Evolutionary conservation across 2,888 invertebrate species (phyloP), one percentile per base, ranked within the genome.

Genomic region (Drosophila leonis): DNA sequence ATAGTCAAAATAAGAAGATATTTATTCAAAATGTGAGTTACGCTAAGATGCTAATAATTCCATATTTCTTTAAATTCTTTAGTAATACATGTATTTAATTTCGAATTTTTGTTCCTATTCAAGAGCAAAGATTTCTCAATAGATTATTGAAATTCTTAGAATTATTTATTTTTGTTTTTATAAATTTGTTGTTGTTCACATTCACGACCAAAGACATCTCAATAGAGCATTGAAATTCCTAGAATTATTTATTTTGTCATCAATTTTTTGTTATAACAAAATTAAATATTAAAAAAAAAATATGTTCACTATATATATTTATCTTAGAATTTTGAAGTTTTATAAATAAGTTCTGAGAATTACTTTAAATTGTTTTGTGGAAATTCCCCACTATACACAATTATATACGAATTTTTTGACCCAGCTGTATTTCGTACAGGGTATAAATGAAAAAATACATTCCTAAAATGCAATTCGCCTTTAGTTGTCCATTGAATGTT

Each of bases 381-480:
- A 49, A 13, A 51, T 20, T 18, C 8, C 12, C 1, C 20, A 8
- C 12, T 31, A 29, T 5, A 13, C 13, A 54, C 13, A 35, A 39
- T n/a, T 24, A 24, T 24, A 18, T 41, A 41, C 4, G 39, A 27
- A 41, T 65, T 44, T 12, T 24, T 65, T 44, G 27, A 15, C 5
- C 33, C 20, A 15, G 1, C 7, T 29, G 15, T 2, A 35, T n/a
- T 15, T 0, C 35, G 6, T 66, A 37, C 39, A 68, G 69, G 77
- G 67, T 74, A 77, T 68, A 18, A 10, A 27, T 27, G 54, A 61
- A 24, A 18, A 27, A 35, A 65, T 49, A 29, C 46, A 69, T 59
- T 46, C 41, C 49, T 7, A 54, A 71, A 74, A 29, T 64, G 61
- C 55, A 73, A 59, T 57, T 56, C 65, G 57, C 51, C 67, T 69